phyloP scores from a whole-genome alignment of 2,113 vertebrate genomes.

The Oncorhynchus clarkii region DNA sequence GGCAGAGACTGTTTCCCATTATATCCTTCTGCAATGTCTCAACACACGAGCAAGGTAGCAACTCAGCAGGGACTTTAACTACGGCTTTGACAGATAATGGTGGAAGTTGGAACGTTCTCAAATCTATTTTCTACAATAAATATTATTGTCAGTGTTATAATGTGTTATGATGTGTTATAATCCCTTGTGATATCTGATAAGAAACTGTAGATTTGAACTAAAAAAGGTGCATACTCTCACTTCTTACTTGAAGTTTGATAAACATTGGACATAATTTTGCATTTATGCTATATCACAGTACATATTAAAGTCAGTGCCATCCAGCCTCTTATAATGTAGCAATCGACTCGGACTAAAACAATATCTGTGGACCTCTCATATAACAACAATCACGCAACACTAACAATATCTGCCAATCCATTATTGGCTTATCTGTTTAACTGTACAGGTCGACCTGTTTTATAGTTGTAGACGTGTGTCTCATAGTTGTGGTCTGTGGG shows the following conservation, averaged over 20 bases:
- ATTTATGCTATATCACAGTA: too few relatives aligned
- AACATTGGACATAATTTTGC: neutral
- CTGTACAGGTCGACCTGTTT: neutral
- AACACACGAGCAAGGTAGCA: conserved; percentile 18
- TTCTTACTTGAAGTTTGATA: neutral
- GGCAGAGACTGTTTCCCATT: conserved; percentile 25
- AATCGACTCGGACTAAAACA: too few relatives aligned
- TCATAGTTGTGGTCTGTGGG: neutral
- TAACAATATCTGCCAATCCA: too few relatives aligned
- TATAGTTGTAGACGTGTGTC: neutral
- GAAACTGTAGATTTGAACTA: neutral
- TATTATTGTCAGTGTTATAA: conserved; percentile 14
- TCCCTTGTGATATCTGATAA: too few relatives aligned
- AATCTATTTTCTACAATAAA: neutral
- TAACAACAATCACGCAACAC: too few relatives aligned
- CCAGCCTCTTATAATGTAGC: too few relatives aligned
- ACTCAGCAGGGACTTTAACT: conserved; percentile 35
- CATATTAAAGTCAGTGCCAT: too few relatives aligned
- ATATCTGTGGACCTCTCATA: too few relatives aligned
- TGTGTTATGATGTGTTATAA: too few relatives aligned
- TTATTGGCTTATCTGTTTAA: neutral
- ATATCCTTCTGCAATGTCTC: conserved; percentile 30
- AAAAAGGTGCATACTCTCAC: neutral
- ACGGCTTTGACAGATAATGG: conserved; percentile 33
- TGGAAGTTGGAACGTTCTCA: conserved; percentile 19